Base-by-base conservation (phyloP, 2,888 invertebrate genomes). In the Ormyrus labotus region DNA sequence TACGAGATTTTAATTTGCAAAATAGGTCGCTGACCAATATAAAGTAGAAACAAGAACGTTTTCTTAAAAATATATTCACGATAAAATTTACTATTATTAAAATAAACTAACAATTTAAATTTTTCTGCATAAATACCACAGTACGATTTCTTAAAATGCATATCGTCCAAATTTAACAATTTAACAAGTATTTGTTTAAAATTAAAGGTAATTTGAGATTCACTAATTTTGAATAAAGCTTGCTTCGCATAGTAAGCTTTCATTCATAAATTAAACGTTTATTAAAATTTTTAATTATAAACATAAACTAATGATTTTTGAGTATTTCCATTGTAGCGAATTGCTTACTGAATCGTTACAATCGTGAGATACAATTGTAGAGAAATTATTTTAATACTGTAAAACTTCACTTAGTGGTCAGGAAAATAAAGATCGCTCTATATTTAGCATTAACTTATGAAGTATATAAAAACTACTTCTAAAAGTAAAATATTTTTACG, bases 261-360 rank as follows among this genome's bases (percentile, higher is more conserved):
- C 10, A 11, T 60, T 34, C 34, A 34, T 34, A 34, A 60, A 60
- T 61, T 61, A 19, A 5, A 61, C 19, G 34, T 45, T 63, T 63
- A 4, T 63, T 45, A 45, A 63, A 64, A 48, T 61, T n/a, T 10
- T 58, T 65, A 53, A 8, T 34, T 34, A 34, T 34, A 34, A 34
- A 34, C 4, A 4, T 34, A 34, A 34, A 34, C 34, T 34, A 34
- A 34, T 34, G 34, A 34, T 34, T 34, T 34, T 6, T 71, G 61
- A 6, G 53, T 72, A 72, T 53, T 72, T 72, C 72, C 53, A 63
- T 53, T 53, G 63, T 72, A 63, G 72, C 72, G 72, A 72, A 63
- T 2, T 53, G 10, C 3, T n/a, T n/a, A 53, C 47, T 55, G 0
- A 63, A 53, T 72, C 72, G 72, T 63, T 72, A 63, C 72, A 53